Evolutionary conservation across 1,140 invertebrate genomes (phyloP), one percentile per base, ranked within the genome.

Genomic region (Eurosta solidaginis): DNA sequence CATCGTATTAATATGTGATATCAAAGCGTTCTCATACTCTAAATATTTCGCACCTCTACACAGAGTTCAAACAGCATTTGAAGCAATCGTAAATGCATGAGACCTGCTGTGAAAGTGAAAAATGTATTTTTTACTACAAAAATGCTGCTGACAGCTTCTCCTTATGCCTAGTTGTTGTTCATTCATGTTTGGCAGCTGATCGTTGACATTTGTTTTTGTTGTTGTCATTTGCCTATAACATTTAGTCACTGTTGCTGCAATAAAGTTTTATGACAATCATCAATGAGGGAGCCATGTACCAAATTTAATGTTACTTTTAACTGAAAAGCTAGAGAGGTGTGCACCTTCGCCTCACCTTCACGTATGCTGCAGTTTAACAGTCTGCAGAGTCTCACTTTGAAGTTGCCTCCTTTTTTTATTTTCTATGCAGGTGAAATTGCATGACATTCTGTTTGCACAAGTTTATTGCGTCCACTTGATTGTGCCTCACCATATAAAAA

Each of bases 221-320:
- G 54, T 36, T 63, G 54, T 63, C 25, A 36, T n/a, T n/a, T 63
- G 10, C 29, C 45, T 47, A 47, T 47, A 22, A 22, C 20, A 22
- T 63, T 63, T 68, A 40, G 59, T 36, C 22, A 36, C 33, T 68
- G 59, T 36, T 68, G 17, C 40, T 40, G 59, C 59, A 68, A 68
- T 68, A 68, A 68, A 68, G 40, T 68, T 68, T 68, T 68, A 68
- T 42, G 59, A 68, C 59, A 68, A 68, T 68, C 59, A 68, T 36
- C 59, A 68, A 68, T 68, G 59, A 68, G 59, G n/a, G n/a, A 40
- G 59, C 59, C 36, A 68, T 36, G 59, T 68, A 68, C 29, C 59
- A 68, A 68, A 68, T 68, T 36, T 29, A 68, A 68, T 68, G 59
- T 59, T 59, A n/a, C n/a, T n/a, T n/a, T n/a, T n/a, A n/a, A n/a